These are phyloP conservation scores for Saccopteryx bilineata DNA, from an alignment of 2,113 vertebrate genomes.

Conservation along the genomic window DNA sequence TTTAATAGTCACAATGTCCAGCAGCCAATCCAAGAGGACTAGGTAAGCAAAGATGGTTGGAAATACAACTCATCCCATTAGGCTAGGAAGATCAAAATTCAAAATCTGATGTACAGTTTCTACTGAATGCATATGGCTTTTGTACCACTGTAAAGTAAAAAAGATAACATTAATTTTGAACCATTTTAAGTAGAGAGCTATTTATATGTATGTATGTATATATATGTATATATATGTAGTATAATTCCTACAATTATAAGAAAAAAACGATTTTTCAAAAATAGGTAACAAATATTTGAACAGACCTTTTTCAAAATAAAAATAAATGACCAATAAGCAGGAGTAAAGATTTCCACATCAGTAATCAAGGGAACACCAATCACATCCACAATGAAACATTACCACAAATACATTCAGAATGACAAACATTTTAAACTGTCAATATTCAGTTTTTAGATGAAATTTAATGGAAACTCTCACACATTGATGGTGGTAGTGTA, in stretches of 20 bases:
- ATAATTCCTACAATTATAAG: neutral
- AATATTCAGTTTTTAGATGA: neutral
- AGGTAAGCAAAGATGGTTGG: neutral
- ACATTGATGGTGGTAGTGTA: neutral
- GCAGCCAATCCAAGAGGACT: neutral
- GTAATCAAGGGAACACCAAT: neutral
- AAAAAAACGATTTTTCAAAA: neutral
- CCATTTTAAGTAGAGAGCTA: neutral
- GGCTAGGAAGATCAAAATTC: neutral
- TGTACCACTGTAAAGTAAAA: neutral
- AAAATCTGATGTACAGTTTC: neutral
- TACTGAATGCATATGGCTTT: neutral
- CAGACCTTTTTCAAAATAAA: neutral
- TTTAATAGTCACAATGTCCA: neutral
- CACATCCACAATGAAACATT: neutral
- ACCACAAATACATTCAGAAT: neutral
- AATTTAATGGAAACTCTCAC: neutral
- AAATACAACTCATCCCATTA: neutral
- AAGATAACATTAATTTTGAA: neutral
- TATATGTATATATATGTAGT: neutral
- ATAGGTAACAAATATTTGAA: neutral
- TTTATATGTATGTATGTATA: neutral
- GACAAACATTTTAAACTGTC: neutral
- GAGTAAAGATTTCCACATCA: neutral
- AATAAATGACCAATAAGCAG: neutral